Conservation (phyloP, 2,113 vertebrate species). For the Gnathonemus echidnorhynchus region DNA sequence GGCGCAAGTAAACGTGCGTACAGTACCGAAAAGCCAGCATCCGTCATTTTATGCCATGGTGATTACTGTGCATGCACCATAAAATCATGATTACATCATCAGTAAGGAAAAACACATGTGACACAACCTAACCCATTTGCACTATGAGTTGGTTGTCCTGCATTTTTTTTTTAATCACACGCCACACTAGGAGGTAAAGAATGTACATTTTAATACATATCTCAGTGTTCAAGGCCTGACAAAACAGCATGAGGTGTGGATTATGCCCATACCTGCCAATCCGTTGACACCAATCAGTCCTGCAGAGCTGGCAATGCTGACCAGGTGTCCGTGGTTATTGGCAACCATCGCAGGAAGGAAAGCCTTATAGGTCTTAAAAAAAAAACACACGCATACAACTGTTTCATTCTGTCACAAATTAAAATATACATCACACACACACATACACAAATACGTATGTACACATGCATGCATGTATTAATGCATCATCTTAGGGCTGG, state of each 20-base stretch:
- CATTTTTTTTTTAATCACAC: neutral
- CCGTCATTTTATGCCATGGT: neutral
- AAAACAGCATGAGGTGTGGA: neutral
- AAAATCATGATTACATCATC: neutral
- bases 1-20: neutral
- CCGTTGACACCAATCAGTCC: conserved; percentile 63
- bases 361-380: conserved; percentile 78
- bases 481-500: neutral
- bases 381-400: neutral
- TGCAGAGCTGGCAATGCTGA: conserved; percentile 79
- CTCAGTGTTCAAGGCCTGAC: neutral
- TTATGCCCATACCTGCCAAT: conserved; percentile 64
- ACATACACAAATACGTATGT: neutral
- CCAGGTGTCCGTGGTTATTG: conserved; percentile 82
- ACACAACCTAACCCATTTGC: neutral
- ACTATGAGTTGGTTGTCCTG: neutral
- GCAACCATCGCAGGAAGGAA: conserved; percentile 90
- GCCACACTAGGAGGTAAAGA: neutral
- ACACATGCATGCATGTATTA: neutral
- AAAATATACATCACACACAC: neutral
- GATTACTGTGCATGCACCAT: neutral
- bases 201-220: neutral
- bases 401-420: neutral
- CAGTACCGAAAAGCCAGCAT: neutral
- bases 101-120: neutral